Base-by-base conservation (phyloP, 1,140 invertebrate genomes). In the Eurosta solidaginis region DNA sequence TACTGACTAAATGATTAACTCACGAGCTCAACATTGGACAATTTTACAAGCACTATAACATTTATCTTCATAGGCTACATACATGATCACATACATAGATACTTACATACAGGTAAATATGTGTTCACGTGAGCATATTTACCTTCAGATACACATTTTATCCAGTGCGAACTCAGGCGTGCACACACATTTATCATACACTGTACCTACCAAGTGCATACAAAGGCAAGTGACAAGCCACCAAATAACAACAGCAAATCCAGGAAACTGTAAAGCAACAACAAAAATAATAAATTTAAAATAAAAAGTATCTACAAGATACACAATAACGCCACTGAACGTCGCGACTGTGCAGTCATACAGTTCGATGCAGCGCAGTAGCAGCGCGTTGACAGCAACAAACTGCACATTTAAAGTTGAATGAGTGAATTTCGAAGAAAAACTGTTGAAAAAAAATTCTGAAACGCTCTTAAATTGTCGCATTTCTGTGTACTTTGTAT, bases 221-320 rank as follows among this genome's bases (percentile, higher is more conserved):
- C 40, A 77, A 77, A 77, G n/a, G 52, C 40, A 59, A 44, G 49
- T 52, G 36, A 77, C 36, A 52, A 77, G 33, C 42, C 59, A 12
- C 52, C 25, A 14, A 27, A 44, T 27, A 22, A 63, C 74, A 49
- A 25, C 49, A 42, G 10, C 75, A 52, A 63, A 36, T 59, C 20
- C 25, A 77, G 25, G 36, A 59, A 40, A 6, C 40, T 6, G 36
- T 25, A n/a, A 49, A 25, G 20, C 45, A 36, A 47, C 40, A 52
- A 59, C 50, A 77, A 63, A 40, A 63, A 22, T 42, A 45, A 59
- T 22, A n/a, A n/a, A n/a, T n/a, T n/a, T n/a, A n/a, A n/a, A n/a
- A n/a, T n/a, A 63, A 50, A 77, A 52, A 49, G 22, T 76, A 76
- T 49, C 74, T 68, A 40, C 33, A 68, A 68, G 59, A 68, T 68